These are phyloP conservation scores for Bothrops jararaca DNA, from an alignment of 2,113 vertebrate genomes.

Conservation along the genomic window DNA sequence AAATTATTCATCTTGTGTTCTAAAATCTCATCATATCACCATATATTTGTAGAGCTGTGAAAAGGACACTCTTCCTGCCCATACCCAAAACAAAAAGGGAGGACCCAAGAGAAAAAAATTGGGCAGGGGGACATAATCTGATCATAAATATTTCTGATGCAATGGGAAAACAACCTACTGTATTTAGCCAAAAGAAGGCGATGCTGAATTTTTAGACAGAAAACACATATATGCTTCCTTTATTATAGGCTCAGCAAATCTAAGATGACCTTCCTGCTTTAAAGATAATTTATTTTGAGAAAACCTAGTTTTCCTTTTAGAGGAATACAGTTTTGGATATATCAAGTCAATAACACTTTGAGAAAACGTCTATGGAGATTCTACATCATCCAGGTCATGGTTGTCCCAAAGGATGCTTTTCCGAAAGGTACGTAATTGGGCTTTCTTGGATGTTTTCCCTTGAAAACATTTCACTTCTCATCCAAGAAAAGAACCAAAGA, in stretches of 20 bases:
- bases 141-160: background rate
- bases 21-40: background rate
- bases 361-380: background rate
- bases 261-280: background rate
- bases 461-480: background rate
- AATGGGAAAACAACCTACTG: background rate
- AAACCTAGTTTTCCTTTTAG: background rate
- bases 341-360: background rate
- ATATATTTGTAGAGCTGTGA: background rate
- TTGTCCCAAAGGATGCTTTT: too few relatives aligned
- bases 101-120: background rate
- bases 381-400: background rate
- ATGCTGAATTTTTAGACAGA: background rate
- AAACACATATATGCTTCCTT: background rate
- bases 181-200: background rate
- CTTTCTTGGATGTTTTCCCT: background rate
- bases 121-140: background rate
- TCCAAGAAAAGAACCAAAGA: background rate
- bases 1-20: background rate
- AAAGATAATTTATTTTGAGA: background rate
- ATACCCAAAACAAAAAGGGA: background rate
- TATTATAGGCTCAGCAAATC: background rate
- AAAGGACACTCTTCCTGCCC: background rate
- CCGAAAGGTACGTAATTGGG: background rate
- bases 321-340: background rate